Percentiles rank a stretch among this genome's conserved stretches.
Evolutionary conservation across 1,140 invertebrate species (phyloP).

Genomic region (Eupristina koningsbergeri): DNA sequence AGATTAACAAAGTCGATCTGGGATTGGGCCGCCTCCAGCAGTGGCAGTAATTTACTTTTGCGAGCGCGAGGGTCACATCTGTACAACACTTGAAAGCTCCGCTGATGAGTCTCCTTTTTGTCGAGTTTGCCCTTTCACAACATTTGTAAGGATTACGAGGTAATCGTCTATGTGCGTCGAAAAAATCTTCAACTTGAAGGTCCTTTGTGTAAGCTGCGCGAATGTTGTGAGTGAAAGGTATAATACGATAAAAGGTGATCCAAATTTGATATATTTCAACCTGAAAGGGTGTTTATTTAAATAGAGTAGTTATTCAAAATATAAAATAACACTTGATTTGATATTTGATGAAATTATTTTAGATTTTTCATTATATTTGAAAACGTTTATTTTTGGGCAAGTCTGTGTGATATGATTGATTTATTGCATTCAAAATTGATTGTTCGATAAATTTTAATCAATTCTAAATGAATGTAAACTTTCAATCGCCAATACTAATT

Average conservation of each 20-base stretch:
- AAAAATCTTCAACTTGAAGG: neutral
- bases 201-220: neutral
- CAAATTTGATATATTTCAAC: neutral
- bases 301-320: neutral
- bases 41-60: neutral
- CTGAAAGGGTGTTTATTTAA: neutral
- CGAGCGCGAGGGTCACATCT: no score
- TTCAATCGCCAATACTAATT: no score
- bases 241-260: neutral
- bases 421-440: neutral
- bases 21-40: neutral
- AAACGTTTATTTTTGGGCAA: neutral
- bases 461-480: no score
- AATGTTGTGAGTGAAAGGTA: neutral
- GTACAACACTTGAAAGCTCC: neutral
- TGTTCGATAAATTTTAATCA: neutral
- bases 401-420: neutral
- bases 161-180: neutral
- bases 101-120: neutral
- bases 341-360: neutral
- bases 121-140: neutral
- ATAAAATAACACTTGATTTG: neutral
- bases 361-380: neutral
- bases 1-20: constrained; percentile 39
- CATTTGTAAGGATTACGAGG: constrained; percentile 3